Base-by-base conservation (phyloP, 2,797 vertebrate genomes). In the Chiroxiphia lanceolata region DNA sequence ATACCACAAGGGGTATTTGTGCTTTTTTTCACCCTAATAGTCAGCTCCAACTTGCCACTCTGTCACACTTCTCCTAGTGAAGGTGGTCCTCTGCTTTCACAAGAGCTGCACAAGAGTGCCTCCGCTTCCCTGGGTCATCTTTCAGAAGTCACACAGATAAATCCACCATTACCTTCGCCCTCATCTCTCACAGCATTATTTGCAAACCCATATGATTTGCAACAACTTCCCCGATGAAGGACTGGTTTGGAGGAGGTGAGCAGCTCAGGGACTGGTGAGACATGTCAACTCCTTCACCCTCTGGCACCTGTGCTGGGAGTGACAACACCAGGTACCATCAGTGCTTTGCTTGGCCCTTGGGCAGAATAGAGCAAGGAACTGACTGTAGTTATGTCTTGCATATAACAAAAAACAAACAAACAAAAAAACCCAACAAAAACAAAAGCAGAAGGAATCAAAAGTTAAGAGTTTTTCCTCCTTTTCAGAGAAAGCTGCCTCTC, bases 81-180 rank as follows among this genome's bases (percentile, higher is more conserved):
- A 65, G 40, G 50, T 3, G 1, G 42, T 15, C 17, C 36, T 54
- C 34, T 79, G 31, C 57, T 88, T 61, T 42, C 56, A 26, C 31
- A 45, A 29, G 44, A 76, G 48, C 45, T 67, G 33, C n/a, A 15
- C 36, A 83, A 36, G 33, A 68, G 34, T 19, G 77, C 22, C 13
- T 61, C 18, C 19, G 11, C 51, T 33, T 82, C 21, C 44, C 40
- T 0, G 1, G 23, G 26, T 40, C 18, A 54, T 16, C 60, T 18
- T 80, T 44, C 17, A 48, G 5, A 47, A 81, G n/a, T 36, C n/a
- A 11, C 54, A 69, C 69, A 53, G 2, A 72, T 27, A 80, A 83
- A 78, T 33, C 29, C 29, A 89, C 8, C 38, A 8, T 5, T 7
- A 47, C 47, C 71, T 76, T 40, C 0, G 0, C 42, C 5, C 21